Evolutionary conservation across 2,888 invertebrate species (phyloP).

Genomic region (Rhamnusium bicolor): DNA sequence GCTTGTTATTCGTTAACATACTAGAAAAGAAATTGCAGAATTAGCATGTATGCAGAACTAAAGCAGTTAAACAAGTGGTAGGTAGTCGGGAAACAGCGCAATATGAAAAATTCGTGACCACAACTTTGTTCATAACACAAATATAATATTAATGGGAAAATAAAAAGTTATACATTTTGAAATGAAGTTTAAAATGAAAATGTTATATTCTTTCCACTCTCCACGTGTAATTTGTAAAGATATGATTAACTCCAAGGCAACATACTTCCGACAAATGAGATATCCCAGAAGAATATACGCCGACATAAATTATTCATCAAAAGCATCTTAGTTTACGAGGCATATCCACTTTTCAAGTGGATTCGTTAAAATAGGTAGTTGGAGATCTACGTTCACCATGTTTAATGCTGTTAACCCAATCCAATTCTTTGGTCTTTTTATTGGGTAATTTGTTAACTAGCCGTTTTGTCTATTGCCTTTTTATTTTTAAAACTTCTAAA

Average conservation of each 20-base stretch:
- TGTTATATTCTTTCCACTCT: neutral
- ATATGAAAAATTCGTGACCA: neutral
- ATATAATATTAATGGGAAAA: neutral
- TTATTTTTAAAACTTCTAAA: no score
- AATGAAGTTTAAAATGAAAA: constrained; percentile 2
- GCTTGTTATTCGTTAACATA: no score
- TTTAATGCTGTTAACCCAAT: neutral
- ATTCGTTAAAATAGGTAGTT: constrained; percentile 21
- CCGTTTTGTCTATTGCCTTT: neutral
- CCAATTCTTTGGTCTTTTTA: neutral
- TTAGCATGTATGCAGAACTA: no score
- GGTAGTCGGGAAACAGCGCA: neutral
- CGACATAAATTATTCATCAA: constrained; percentile 33
- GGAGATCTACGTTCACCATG: neutral
- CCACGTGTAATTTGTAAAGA: constrained; percentile 26
- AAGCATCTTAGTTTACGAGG: constrained; percentile 27
- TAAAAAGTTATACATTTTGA: neutral
- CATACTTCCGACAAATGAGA: constrained; percentile 29
- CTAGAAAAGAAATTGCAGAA: no score
- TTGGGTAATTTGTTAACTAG: neutral
- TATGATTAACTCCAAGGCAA: constrained; percentile 25
- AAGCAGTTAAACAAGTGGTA: neutral
- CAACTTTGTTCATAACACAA: neutral
- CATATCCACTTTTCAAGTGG: constrained; percentile 15
- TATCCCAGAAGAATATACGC: constrained; percentile 30